A percentile compares a stretch with the other conserved stretches of the same genome.
These are phyloP conservation scores for Pogonophryne albipinna DNA, from an alignment of 2,797 vertebrate species.

Conservation along the genomic window DNA sequence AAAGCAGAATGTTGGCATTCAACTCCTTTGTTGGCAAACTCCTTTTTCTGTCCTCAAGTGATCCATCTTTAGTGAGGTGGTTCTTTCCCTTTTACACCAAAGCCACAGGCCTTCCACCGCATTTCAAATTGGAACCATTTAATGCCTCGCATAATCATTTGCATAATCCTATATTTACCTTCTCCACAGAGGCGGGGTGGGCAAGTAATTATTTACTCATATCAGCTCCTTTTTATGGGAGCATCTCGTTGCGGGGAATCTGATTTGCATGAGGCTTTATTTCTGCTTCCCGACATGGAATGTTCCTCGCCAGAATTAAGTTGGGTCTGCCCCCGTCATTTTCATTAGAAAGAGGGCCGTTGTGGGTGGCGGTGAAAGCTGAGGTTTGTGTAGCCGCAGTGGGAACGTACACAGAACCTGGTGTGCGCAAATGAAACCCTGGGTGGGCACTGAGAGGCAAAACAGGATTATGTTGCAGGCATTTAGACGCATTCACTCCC, in stretches of 20 bases:
- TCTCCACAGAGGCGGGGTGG: slow-evolving; percentile 14
- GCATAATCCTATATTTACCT: slow-evolving; percentile 66
- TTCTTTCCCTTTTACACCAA: slow-evolving; percentile 37
- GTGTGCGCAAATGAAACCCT: slow-evolving; percentile 42
- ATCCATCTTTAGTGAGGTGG: slow-evolving; percentile 57
- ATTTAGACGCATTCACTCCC: slow-evolving; percentile 36
- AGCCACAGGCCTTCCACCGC: slow-evolving; percentile 53
- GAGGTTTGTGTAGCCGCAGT: slow-evolving; percentile 49
- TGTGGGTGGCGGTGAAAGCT: slow-evolving; percentile 64
- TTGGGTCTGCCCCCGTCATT: slow-evolving; percentile 10
- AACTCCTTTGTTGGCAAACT: slow-evolving; percentile 44
- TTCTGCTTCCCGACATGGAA: slow-evolving; percentile 48
- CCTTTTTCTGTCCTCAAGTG: slow-evolving; percentile 21
- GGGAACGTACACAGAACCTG: slow-evolving; percentile 22
- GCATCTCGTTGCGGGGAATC: slow-evolving; percentile 27
- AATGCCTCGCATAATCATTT: slow-evolving; percentile 54
- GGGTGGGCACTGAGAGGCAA: slow-evolving; percentile 58
- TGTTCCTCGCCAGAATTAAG: slow-evolving; percentile 52
- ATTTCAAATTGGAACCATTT: slow-evolving; percentile 61
- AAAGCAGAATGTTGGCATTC: slow-evolving; percentile 38
- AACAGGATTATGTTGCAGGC: slow-evolving; percentile 50
- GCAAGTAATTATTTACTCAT: slow-evolving; percentile 63
- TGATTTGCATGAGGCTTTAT: slow-evolving; percentile 42
- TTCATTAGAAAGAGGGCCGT: slow-evolving; percentile 38
- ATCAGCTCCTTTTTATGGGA: slow-evolving; percentile 44